phyloP scores from a whole-genome alignment of 2,797 vertebrate genomes.

The Mionectes olivaceus region DNA sequence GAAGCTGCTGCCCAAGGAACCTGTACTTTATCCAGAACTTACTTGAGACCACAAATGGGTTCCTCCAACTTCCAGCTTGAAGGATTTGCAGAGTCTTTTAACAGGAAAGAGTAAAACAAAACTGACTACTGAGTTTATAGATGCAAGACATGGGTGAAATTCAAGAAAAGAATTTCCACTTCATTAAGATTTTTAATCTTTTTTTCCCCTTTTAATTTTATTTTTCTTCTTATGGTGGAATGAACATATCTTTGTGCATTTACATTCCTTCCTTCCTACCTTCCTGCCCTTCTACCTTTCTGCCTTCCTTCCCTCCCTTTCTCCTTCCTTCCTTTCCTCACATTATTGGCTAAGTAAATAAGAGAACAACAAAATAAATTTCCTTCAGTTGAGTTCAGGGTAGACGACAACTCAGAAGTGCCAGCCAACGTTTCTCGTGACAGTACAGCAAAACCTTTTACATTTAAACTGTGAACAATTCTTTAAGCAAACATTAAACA shows the following conservation, averaged over 20 bases:
- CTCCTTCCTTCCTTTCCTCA: neutral
- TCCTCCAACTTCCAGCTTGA: neutral
- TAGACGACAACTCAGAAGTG: neutral
- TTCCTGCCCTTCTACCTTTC: neutral
- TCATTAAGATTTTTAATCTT: accelerated
- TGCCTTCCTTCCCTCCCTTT: neutral
- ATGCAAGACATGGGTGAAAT: neutral
- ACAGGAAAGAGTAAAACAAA: neutral
- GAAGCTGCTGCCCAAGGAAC: neutral
- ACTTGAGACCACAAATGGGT: neutral
- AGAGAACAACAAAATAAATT: neutral
- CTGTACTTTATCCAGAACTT: neutral
- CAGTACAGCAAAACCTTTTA: neutral
- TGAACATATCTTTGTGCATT: neutral
- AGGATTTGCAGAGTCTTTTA: neutral
- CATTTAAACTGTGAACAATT: neutral
- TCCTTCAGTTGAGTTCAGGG: neutral
- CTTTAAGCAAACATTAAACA: neutral
- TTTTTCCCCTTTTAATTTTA: neutral
- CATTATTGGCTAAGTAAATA: neutral
- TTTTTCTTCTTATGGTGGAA: neutral
- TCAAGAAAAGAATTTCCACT: neutral
- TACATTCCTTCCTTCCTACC: neutral
- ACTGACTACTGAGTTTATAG: neutral
- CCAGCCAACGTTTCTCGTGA: neutral